phyloP scores from a whole-genome alignment of 2,888 invertebrate species.

The Orchestes rusci region DNA sequence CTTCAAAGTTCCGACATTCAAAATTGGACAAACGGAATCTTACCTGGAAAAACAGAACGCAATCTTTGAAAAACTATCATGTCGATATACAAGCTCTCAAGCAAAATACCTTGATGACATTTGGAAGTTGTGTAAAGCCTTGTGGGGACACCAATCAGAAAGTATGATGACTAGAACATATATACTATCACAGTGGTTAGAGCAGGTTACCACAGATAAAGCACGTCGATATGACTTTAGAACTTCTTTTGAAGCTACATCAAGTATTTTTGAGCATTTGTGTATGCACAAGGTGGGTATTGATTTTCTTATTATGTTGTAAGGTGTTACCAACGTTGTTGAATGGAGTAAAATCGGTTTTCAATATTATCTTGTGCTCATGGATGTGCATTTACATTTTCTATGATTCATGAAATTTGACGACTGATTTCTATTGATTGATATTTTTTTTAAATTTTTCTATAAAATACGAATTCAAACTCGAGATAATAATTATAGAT shows the following conservation, averaged over 20 bases:
- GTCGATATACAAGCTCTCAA: constrained; percentile 29
- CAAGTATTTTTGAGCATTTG: constrained; percentile 43
- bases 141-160: constrained; percentile 76
- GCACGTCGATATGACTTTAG: too few species aligned
- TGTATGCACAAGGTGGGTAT: constrained; percentile 48
- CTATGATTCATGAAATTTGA: too few species aligned
- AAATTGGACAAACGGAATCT: constrained; percentile 26
- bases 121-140: constrained; percentile 70
- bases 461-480: too few species aligned
- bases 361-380: too few species aligned
- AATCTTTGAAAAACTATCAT: constrained; percentile 30
- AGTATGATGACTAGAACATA: constrained; percentile 38
- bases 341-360: too few species aligned
- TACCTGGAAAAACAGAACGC: constrained; percentile 31
- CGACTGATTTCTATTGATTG: too few species aligned
- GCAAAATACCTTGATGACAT: constrained; percentile 50
- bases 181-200: constrained; percentile 32
- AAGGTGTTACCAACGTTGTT: too few species aligned
- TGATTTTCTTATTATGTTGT: too few species aligned
- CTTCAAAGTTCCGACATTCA: constrained; percentile 34
- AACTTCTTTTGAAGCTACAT: constrained; percentile 37
- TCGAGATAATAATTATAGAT: too few species aligned
- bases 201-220: too few species aligned
- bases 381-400: too few species aligned
- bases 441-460: too few species aligned